A percentile compares a stretch with the other conserved stretches of the same genome.
Evolutionary conservation across 2,113 vertebrate species (phyloP).

Genomic region (Heptranchias perlo): DNA sequence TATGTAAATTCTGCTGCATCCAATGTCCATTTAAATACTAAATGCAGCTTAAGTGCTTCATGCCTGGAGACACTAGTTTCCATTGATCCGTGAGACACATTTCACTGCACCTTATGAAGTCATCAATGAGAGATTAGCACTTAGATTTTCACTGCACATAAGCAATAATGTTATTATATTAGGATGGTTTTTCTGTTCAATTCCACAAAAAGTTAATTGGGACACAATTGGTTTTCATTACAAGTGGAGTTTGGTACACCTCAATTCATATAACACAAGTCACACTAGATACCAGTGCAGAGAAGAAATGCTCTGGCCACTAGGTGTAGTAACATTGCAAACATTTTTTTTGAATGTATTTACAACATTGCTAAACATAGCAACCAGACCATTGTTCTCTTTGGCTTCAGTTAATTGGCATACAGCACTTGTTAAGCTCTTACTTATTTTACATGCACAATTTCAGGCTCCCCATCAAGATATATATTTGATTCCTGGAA

Average conservation of each 20-base stretch:
- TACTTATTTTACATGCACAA: background rate
- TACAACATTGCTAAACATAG: background rate
- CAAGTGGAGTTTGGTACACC: background rate
- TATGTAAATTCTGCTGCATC: background rate
- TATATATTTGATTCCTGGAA: background rate
- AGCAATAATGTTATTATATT: background rate
- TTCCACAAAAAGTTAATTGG: background rate
- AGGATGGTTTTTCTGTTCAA: background rate
- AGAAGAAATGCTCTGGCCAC: background rate
- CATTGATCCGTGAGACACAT: background rate
- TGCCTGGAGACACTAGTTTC: constrained; percentile 17
- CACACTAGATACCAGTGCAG: background rate
- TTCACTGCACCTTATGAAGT: background rate
- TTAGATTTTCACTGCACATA: background rate
- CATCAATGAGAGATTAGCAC: constrained; percentile 1
- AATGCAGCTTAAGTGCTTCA: constrained; percentile 25
- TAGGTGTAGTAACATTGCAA: background rate
- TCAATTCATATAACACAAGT: background rate
- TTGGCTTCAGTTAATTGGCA: background rate
- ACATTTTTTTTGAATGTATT: background rate
- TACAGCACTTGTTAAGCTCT: background rate
- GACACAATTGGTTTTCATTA: background rate
- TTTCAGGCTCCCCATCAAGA: background rate
- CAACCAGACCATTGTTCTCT: too few relatives aligned
- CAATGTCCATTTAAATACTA: background rate